These are phyloP conservation scores for Leptodactylus fuscus DNA, from an alignment of 2,113 vertebrate species.

Conservation along the genomic window DNA sequence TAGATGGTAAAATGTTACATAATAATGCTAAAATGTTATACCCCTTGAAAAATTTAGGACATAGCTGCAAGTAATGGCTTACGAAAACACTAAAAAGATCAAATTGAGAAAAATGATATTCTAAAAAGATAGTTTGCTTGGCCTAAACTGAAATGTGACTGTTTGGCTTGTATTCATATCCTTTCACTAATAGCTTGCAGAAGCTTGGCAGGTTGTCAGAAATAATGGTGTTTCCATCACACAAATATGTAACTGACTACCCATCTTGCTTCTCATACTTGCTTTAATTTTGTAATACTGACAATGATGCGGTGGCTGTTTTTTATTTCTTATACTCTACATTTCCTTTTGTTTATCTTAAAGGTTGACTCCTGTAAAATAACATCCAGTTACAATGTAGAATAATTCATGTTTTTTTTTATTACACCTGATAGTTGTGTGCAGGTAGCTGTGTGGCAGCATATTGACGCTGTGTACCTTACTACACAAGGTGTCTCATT, in stretches of 20 bases:
- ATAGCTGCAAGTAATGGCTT: background rate
- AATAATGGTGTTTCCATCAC: constrained; percentile 52
- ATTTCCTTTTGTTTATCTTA: constrained; percentile 1
- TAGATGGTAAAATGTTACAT: constrained; percentile 4
- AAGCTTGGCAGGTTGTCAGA: constrained; percentile 46
- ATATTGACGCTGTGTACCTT: background rate
- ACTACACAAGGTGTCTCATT: background rate
- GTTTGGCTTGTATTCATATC: constrained; percentile 46
- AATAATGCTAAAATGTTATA: background rate
- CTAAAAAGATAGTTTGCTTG: constrained; percentile 36
- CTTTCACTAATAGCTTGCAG: constrained; percentile 43
- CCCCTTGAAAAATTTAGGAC: constrained; percentile 32
- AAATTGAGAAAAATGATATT: constrained; percentile 2
- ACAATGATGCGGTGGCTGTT: constrained; percentile 25
- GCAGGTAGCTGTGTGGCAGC: background rate
- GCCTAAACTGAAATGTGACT: constrained; percentile 38
- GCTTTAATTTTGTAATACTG: constrained; percentile 36
- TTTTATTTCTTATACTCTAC: constrained; percentile 2
- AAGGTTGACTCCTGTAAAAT: background rate
- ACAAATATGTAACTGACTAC: constrained; percentile 45
- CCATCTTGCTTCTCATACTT: constrained; percentile 12
- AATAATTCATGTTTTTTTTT: constrained; percentile 1
- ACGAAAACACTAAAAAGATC: constrained; percentile 8
- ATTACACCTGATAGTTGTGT: background rate
- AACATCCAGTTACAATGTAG: background rate